phyloP scores from a whole-genome alignment of 2,797 vertebrate species.

The Bradypodion pumilum region DNA sequence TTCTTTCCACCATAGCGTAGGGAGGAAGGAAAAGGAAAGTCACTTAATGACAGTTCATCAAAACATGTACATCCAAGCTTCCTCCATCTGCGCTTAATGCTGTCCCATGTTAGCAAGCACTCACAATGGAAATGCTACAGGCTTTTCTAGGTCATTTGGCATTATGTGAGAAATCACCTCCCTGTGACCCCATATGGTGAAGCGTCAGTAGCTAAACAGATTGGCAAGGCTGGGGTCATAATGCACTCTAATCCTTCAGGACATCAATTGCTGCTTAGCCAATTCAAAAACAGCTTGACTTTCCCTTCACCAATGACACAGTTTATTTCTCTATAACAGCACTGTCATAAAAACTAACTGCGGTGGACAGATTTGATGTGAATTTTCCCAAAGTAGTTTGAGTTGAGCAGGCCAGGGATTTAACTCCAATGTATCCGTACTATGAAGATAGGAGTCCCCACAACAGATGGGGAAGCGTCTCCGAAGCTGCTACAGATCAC shows the following conservation, averaged over 20 bases:
- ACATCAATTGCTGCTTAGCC: slow-evolving; percentile 70
- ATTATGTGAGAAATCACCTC: slow-evolving; percentile 66
- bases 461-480: slow-evolving; percentile 16
- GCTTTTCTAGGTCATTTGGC: slow-evolving; percentile 74
- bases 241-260: slow-evolving; percentile 68
- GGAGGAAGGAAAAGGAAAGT: slow-evolving; percentile 18
- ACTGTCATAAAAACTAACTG: slow-evolving; percentile 66
- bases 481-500: slow-evolving; percentile 44
- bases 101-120: slow-evolving; percentile 30
- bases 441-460: slow-evolving; percentile 21
- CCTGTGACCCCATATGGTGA: slow-evolving; percentile 72
- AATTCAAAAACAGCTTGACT: slow-evolving; percentile 71
- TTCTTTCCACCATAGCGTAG: background rate
- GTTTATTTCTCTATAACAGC: slow-evolving; percentile 65
- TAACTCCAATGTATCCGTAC: slow-evolving; percentile 56
- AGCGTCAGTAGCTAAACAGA: slow-evolving; percentile 72
- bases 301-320: slow-evolving; percentile 69
- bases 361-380: slow-evolving; percentile 58
- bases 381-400: slow-evolving; percentile 61
- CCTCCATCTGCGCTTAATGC: slow-evolving; percentile 46
- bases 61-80: slow-evolving; percentile 16
- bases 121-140: slow-evolving; percentile 62
- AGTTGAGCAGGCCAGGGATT: slow-evolving; percentile 55
- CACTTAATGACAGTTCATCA: slow-evolving; percentile 18
- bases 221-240: slow-evolving; percentile 70